Base-by-base conservation (phyloP, 2,113 vertebrate species). In the Eolophus roseicapilla region DNA sequence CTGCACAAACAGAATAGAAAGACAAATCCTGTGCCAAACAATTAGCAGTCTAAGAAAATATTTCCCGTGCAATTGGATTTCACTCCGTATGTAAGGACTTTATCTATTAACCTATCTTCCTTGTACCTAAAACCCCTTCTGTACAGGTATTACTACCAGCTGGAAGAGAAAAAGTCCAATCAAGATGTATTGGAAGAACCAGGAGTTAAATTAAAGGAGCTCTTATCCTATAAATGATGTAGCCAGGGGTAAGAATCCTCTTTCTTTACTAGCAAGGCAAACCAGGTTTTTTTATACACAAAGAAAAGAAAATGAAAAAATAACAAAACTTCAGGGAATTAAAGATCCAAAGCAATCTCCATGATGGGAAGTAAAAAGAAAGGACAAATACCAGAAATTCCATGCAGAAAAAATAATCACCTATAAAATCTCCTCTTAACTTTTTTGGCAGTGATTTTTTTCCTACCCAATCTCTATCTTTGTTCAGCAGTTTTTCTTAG, bases 401-500 rank as follows among this genome's bases (percentile, higher is more conserved):
- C 63, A 69, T 64, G n/a, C 46, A 73, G 41, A 62, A 91, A 92
- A 79, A 87, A 84, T 29, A 75, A 86, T 57, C 4, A 55, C 76
- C 68, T 86, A 76, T 74, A 86, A 96, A 93, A 71, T 80, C 33
- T 93, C 29, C 13, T 92, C 19, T 88, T 76, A 79, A 79, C 75
- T 85, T 94, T 83, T 92, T 88, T 31, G 27, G 35, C 35, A 81
- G 63, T 68, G 76, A 92, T 91, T 96, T 96, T 88, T 94, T 94
- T 95, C 79, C 84, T 77, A 55, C 73, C 33, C 50, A 92, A 88
- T 91, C 75, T 94, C 70, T 78, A 65, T 53, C 85, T 95, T 91
- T 90, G 76, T 81, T 90, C 63, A 92, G 89, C 79, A 91, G 82
- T 64, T 96, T 97, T 97, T 94, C 87, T 96, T 78, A 92, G 80